Base-by-base conservation (phyloP, 2,797 vertebrate genomes). In the Alfaro cultratus region DNA sequence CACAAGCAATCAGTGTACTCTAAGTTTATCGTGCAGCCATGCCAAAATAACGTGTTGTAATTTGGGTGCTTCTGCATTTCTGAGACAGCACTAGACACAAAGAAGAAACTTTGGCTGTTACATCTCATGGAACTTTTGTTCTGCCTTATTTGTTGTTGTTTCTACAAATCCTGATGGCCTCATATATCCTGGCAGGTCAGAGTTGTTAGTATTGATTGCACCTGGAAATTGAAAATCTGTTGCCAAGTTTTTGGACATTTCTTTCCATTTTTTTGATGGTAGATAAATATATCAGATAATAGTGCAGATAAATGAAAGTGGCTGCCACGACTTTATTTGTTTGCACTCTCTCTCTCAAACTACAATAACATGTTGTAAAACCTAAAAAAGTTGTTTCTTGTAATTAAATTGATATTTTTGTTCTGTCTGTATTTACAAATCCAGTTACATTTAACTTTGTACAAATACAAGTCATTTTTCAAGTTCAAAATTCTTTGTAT, bases 1-100 rank as follows among this genome's bases (percentile, higher is more conserved):
- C 93, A 95, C 93, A 94, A 93, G 90, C 89, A 94, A 94, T 96
- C 94, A 95, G 89, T 84, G 78, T 84, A 85, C 84, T 77, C 87
- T 78, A 91, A 89, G 87, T 92, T 86, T 85, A 85, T 57, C 83
- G 86, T 94, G 95, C 81, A 10, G 74, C 60, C 39, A 80, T 86
- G 88, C 89, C 92, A 90, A 94, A 94, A 92, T 83, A 79, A 85
- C 83, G 81, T 83, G 94, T 95, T 94, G 94, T 68, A 79, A 79
- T 80, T 75, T 7, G 68, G 86, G 76, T 85, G 46, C 83, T 90
- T 86, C 87, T 47, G 76, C 87, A 83, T 92, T 87, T 85, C 75
- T 75, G 78, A 86, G 74, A 84, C 80, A 45, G 70, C 71, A 78
- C 29, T 70, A 71, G 91, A 93, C 55, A 84, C 74, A 75, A 81